Evolutionary conservation across 2,797 vertebrate genomes (phyloP).

Genomic region (Molossus alvarezi): DNA sequence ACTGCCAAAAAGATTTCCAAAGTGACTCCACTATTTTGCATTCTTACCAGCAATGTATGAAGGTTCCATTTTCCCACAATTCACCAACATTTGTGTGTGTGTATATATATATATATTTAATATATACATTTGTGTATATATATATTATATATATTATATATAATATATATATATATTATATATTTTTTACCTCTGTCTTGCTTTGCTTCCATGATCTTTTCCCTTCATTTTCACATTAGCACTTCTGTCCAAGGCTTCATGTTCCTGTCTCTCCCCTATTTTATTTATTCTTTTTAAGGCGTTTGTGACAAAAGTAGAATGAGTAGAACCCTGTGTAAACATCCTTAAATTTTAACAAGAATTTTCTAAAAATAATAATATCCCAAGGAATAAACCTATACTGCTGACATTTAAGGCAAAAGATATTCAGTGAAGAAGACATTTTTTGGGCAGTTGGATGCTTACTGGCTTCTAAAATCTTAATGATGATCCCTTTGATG

Average conservation of each 20-base stretch:
- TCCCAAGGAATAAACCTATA: background rate
- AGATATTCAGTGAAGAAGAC: conserved; percentile 2
- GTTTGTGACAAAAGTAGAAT: background rate
- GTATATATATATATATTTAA: background rate
- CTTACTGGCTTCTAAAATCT: conserved; percentile 4
- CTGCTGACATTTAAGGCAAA: conserved; percentile 11
- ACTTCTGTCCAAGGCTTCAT: background rate
- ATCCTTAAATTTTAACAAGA: conserved; percentile 9
- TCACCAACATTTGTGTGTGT: background rate
- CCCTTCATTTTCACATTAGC: background rate
- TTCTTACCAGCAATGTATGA: background rate
- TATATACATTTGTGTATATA: too few relatives aligned
- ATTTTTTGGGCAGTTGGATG: background rate
- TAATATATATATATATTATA: too few relatives aligned
- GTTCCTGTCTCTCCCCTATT: background rate
- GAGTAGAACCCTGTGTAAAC: background rate
- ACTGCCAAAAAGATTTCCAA: background rate
- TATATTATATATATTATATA: too few relatives aligned
- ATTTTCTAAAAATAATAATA: conserved; percentile 43
- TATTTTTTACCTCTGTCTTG: background rate
- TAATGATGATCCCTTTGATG: background rate
- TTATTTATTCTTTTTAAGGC: background rate
- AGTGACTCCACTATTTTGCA: background rate
- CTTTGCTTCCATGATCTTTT: background rate
- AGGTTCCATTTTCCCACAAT: background rate